Base-by-base conservation (phyloP, 2,113 vertebrate species). In the Bos indicus region DNA sequence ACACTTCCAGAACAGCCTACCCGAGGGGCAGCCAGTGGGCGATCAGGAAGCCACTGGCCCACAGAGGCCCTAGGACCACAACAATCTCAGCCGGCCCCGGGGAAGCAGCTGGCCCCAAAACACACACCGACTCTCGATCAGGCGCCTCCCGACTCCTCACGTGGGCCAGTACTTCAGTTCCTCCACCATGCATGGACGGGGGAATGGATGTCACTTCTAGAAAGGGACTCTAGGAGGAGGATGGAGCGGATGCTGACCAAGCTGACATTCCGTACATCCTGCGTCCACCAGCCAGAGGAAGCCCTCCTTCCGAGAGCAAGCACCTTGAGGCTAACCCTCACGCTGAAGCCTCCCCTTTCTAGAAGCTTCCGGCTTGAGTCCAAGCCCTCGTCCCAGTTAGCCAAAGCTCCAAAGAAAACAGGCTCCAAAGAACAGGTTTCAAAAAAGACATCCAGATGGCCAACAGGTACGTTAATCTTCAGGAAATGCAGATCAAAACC, bases 221-320 rank as follows among this genome's bases (percentile, higher is more conserved):
- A 91, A 30, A 33, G 33, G 81, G 17, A n/a, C 11, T 21, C 28
- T 1, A 25, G 23, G 2, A 30, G 21, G 62, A 77, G 10, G 52
- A n/a, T 16, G 15, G 40, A 28, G 51, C 5, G 0, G 67, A 60
- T 1, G 40, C 15, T 46, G 43, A 21, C 17, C 77, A 30, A 26
- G 56, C 59, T 33, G 46, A 36, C 3, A 0, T 52, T 5, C 30
- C 4, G 0, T 11, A 26, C 5, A 0, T 6, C 14, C 52, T 46
- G 59, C 7, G 8, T 33, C 77, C 33, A 40, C 12, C 14, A 11
- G 14, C 48, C 48, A 40, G 6, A 57, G 87, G 28, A 33, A 51
- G 57, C 40, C 16, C 8, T 30, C 46, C 9, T 28, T 78, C 19
- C 4, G 10, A 2, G 1, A 57, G 46, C 78, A 88, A 64, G 71